Evolutionary conservation across 2,113 vertebrate species (phyloP), one percentile per base, ranked within the genome.

Genomic region (Perca fluviatilis): DNA sequence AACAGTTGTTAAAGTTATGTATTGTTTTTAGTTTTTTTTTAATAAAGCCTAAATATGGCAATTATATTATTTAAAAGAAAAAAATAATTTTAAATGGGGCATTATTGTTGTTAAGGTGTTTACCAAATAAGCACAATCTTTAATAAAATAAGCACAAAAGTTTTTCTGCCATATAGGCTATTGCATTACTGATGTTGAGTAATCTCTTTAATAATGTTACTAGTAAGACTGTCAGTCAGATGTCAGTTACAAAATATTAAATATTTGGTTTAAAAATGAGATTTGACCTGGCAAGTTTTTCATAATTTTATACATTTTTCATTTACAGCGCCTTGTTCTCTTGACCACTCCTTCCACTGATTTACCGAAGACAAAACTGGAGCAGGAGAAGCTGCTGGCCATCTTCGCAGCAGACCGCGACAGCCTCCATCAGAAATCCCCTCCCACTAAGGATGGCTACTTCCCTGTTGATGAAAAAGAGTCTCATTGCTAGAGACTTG

Each of bases 401-500:
- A 66, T 94, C 68, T 92, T 91, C 1, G 72, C 89, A 15, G 90
- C 89, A 4, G 93, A 94, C 1, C 80, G 84, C 0, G 91, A 93
- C 49, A 82, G 69, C 57, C 75, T 90, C 54, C 84, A 84, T 12
- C 94, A 91, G 87, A 92, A 79, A 54, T 71, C 74, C 0, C 12
- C 84, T 23, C 76, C 90, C 11, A 94, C 51, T 13, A 94, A 91
- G 79, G 93, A 93, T 0, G 92, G 93, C 21, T 95, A 95, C 83
- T 81, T 93, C 56, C 91, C 92, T 1, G 93, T 95, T 1, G 86
- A 86, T 8, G 93, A 95, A 72, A 95, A 94, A 79, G 95, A 95
- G 88, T 95, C 95, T 21, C 75, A 91, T 51, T 95, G 94, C 82
- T 96, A 93, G 90, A 92, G 56, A 64, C 51, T 33, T 9, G 71